Base-by-base conservation (phyloP, 53 echinoderm and acorn worm genomes). In the Crossaster papposus region DNA sequence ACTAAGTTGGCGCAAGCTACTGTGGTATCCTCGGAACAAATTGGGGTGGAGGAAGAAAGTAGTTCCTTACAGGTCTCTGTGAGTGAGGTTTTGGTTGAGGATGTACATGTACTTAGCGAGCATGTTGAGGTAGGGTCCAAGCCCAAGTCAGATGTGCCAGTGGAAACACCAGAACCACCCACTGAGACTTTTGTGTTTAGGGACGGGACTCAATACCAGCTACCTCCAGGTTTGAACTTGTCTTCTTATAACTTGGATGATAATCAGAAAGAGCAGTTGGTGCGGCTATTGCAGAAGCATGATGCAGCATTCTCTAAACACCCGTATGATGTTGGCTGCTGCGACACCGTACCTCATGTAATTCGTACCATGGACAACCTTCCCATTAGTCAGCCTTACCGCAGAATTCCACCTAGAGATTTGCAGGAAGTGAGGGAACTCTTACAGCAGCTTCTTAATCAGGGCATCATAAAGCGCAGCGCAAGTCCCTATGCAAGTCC, bases 211-310 rank as follows among this genome's bases (percentile, higher is more conserved):
- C 33, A 36, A 17, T 74, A 74, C 36, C 14, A 15, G 91, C 35
- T 51, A 91, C 89, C 51, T 89, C 91, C 62, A 74, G 36, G 34
- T 2, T 35, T 36, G 14, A 33, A 35, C 15, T 15, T 15, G 34
- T 36, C 75, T 35, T 74, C 36, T 36, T 74, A 17, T 74, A n/a
- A 36, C 36, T 74, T 15, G 68, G 77, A 22, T 78, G 38, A 33
- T 93, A 91, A n/a, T 91, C 88, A n/a, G n/a, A n/a, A n/a, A n/a
- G n/a, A n/a, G n/a, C n/a, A n/a, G n/a, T n/a, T n/a, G n/a, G n/a
- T n/a, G n/a, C n/a, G n/a, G n/a, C n/a, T n/a, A n/a, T n/a, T n/a
- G n/a, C n/a, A n/a, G n/a, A n/a, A n/a, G n/a, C n/a, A n/a, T n/a
- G n/a, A n/a, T n/a, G n/a, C n/a, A n/a, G n/a, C n/a, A n/a, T n/a